Evolutionary conservation across 2,888 invertebrate species (phyloP).

Genomic region (Tinea pellionella): DNA sequence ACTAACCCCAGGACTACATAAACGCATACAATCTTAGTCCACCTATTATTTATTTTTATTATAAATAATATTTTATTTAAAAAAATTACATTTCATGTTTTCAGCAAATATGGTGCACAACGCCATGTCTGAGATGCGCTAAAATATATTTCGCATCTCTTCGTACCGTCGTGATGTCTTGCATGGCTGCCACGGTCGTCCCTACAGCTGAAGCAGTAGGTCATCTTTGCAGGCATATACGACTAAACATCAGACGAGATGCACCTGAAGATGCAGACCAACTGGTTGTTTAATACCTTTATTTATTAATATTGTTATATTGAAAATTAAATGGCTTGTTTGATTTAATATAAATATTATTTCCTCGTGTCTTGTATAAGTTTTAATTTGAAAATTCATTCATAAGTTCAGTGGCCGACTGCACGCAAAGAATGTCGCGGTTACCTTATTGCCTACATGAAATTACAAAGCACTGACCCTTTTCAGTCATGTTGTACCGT

Average conservation of each 20-base stretch:
- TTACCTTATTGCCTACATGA: background rate
- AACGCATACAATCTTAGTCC: no score
- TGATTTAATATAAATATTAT: background rate
- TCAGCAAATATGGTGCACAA: constrained; percentile 81
- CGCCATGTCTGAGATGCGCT: constrained; percentile 74
- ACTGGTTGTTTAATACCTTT: constrained; percentile 45
- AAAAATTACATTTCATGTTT: background rate
- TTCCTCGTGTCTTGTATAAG: background rate
- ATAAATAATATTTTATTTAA: no score
- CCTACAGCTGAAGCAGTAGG: constrained; percentile 73
- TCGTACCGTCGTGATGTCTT: constrained; percentile 66
- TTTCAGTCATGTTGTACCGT: no score
- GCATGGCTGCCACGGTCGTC: constrained; percentile 71
- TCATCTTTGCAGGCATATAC: constrained; percentile 70
- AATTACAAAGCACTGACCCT: background rate
- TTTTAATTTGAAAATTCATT: no score
- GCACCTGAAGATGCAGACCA: constrained; percentile 58
- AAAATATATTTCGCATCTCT: constrained; percentile 75
- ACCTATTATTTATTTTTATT: background rate
- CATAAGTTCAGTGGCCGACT: background rate
- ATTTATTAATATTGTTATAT: background rate
- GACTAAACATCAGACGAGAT: constrained; percentile 67
- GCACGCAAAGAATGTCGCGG: background rate
- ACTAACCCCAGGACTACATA: no score
- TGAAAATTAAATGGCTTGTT: no score